Percentiles rank a stretch among this genome's conserved stretches.
Evolutionary conservation across 1,140 invertebrate species (phyloP).

Genomic region (Pseudomyrmex sp.): DNA sequence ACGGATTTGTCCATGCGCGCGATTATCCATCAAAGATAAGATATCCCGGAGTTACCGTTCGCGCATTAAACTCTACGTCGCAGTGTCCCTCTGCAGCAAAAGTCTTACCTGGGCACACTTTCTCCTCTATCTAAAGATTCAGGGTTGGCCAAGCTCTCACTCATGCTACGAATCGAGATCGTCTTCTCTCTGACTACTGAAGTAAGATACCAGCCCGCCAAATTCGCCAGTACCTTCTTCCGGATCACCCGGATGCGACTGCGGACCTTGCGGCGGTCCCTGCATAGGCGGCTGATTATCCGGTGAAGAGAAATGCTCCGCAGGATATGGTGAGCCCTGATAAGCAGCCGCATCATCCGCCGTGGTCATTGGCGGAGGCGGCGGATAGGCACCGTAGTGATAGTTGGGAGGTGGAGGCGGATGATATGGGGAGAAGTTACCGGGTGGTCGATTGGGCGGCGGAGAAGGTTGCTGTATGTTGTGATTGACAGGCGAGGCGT

Average conservation of each 20-base stretch:
- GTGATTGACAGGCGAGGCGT: slow-evolving; percentile 73
- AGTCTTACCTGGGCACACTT: slow-evolving; percentile 57
- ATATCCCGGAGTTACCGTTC: neutral
- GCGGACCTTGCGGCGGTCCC: slow-evolving; percentile 76
- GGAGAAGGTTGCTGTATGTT: slow-evolving; percentile 82
- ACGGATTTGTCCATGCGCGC: neutral
- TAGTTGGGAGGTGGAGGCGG: slow-evolving; percentile 84
- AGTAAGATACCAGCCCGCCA: slow-evolving; percentile 94
- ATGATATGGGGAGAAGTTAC: slow-evolving; percentile 84
- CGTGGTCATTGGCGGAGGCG: slow-evolving; percentile 81
- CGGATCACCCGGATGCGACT: slow-evolving; percentile 67
- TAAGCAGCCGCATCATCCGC: slow-evolving; percentile 82
- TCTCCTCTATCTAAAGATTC: slow-evolving; percentile 66
- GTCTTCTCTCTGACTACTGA: slow-evolving; percentile 93
- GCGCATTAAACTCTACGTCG: neutral
- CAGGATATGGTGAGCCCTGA: slow-evolving; percentile 80
- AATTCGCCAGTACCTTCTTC: slow-evolving; percentile 90
- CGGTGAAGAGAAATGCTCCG: slow-evolving; percentile 81
- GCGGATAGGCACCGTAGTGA: slow-evolving; percentile 85
- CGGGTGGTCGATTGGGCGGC: slow-evolving; percentile 77
- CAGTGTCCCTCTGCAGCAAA: slow-evolving; percentile 64
- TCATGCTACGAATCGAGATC: slow-evolving; percentile 88
- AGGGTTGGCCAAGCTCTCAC: slow-evolving; percentile 83
- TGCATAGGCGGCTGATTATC: slow-evolving; percentile 78
- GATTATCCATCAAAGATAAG: neutral